These are phyloP conservation scores for Anser cygnoides DNA, from an alignment of 2,113 vertebrate species.

Conservation along the genomic window DNA sequence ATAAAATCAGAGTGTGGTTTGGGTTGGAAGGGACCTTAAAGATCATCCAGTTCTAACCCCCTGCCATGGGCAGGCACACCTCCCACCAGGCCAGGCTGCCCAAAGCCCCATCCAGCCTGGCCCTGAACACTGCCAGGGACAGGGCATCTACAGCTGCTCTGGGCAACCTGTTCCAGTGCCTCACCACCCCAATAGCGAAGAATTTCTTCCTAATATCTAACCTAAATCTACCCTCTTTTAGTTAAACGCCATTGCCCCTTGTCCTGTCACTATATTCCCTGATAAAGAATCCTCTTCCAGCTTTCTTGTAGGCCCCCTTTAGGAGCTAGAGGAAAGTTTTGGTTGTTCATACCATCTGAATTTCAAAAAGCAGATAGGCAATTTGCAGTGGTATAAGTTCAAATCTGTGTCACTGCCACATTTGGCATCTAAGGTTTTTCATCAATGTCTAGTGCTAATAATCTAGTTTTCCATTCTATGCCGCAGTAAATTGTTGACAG, in stretches of 20 bases:
- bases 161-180: neutral
- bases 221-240: neutral
- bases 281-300: neutral
- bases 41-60: neutral
- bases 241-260: neutral
- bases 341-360: neutral
- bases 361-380: neutral
- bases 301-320: neutral
- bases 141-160: neutral
- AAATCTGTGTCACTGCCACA: neutral
- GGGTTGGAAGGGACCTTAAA: neutral
- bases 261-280: neutral
- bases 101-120: neutral
- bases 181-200: neutral
- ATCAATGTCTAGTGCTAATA: neutral
- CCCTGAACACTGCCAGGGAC: neutral
- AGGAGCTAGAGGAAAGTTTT: neutral
- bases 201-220: neutral
- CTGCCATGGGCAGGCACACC: neutral
- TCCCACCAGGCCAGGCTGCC: neutral
- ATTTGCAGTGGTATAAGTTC: neutral
- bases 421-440: neutral
- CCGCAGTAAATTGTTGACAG: neutral
- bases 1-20: too few relatives aligned
- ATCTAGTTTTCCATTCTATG: neutral